Base-by-base conservation (phyloP, 2,888 invertebrate genomes). In the Falcaria lacertinaria region DNA sequence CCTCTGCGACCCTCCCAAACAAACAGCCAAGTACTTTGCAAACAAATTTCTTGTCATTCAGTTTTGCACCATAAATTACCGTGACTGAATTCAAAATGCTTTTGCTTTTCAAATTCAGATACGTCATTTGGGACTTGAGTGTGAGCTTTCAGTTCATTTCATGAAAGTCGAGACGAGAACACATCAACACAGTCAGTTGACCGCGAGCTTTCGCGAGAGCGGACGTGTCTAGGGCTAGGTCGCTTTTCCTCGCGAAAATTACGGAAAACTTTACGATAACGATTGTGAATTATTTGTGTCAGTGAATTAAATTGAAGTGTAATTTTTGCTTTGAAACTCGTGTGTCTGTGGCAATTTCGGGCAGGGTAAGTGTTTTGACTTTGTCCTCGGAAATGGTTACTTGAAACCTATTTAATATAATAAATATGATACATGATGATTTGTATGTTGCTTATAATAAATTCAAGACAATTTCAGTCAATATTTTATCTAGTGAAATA, bases 1-100 rank as follows among this genome's bases (percentile, higher is more conserved):
- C 89, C 89, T 88, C 82, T 81, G 82, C 68, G 87, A 75, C 86
- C 88, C 88, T 87, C 88, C 89, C 89, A 89, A 89, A 88, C 88
- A 89, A 89, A 89, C 85, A 88, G 74, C 72, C 63, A 69, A 81
- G 80, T 73, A 83, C 81, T 85, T 85, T 78, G 80, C 87, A 87
- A 89, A 88, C 87, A 88, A 72, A 63, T 71, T 75, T 52, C 5
- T 15, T 28, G 14, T 2, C 34, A 28, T 15, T 1, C 33, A 0
- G 71, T 45, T 63, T 39, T 45, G 13, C 39, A 33, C 44, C 43
- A 44, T 68, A 42, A 0, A 0, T 0, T 0, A 0, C 0, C 0
- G 0, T 0, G 0, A 1, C 22, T 68, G 34, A 45, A 43, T 47
- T 42, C 13, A 47, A 49, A 57, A 45, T 65, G 1, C 39, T 0